phyloP scores from a whole-genome alignment of 2,888 invertebrate species.

The Drosophila melanosoma region DNA sequence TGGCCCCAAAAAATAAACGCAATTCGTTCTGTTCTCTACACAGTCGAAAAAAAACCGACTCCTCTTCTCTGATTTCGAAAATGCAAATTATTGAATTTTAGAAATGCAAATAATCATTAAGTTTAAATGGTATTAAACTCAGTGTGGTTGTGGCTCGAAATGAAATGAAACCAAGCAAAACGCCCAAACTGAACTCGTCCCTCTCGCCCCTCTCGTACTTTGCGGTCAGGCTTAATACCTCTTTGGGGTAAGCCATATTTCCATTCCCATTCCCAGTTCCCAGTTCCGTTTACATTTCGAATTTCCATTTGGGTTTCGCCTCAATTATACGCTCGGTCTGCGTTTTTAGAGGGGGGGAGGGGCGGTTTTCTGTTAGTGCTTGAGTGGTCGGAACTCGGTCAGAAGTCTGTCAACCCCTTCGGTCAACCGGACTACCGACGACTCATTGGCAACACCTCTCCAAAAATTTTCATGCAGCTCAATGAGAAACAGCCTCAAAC shows the following conservation, averaged over 20 bases:
- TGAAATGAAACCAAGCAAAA: conserved; percentile 58
- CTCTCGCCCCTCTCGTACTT: conserved; percentile 1
- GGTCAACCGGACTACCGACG: conserved; percentile 17
- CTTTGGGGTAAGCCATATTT: conserved; percentile 38
- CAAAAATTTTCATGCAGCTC: conserved; percentile 44
- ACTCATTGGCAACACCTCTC: conserved; percentile 67
- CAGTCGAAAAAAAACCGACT: conserved; percentile 17
- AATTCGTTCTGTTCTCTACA: conserved; percentile 13
- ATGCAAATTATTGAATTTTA: conserved; percentile 74
- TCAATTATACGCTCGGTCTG: conserved; percentile 74
- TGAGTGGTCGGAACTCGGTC: conserved; percentile 63
- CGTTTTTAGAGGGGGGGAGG: conserved; percentile 11
- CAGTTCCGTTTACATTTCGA: conserved; percentile 43
- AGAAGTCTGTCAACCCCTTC: conserved; percentile 75
- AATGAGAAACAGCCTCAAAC: conserved; percentile 12
- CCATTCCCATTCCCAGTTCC: conserved; percentile 31
- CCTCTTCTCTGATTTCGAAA: conserved; percentile 57
- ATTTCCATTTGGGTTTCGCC: conserved; percentile 54
- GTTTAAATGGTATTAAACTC: conserved; percentile 62
- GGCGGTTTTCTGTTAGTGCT: conserved; percentile 20
- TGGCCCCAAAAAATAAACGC: conserved; percentile 37
- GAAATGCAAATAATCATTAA: conserved; percentile 74
- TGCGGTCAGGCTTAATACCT: conserved; percentile 40
- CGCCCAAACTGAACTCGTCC: conserved; percentile 36
- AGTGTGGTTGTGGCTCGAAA: conserved; percentile 10